phyloP scores from a whole-genome alignment of 2,113 vertebrate genomes.

The Cichladusa arquata region DNA sequence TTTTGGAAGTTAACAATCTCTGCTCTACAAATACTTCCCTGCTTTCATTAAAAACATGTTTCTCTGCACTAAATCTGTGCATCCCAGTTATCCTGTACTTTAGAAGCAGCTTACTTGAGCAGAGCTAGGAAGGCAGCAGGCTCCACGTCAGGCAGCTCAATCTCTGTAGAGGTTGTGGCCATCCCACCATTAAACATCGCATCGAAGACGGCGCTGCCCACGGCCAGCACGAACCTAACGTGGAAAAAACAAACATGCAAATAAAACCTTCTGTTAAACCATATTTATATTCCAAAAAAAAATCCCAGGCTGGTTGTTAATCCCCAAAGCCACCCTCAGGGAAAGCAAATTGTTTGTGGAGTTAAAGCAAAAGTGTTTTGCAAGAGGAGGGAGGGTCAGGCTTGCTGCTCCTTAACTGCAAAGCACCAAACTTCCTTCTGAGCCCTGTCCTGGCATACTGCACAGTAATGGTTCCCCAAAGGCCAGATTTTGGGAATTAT shows the following conservation, averaged over 20 bases:
- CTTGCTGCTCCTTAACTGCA: neutral
- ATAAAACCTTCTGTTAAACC: neutral
- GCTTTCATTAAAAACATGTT: neutral
- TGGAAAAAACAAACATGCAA: neutral
- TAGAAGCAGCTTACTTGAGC: constrained; percentile 83
- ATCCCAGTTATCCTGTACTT: neutral
- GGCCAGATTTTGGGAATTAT: neutral
- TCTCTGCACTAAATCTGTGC: neutral
- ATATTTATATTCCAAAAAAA: neutral
- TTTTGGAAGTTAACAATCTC: neutral
- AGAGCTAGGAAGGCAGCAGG: constrained; percentile 92
- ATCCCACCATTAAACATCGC: constrained; percentile 98
- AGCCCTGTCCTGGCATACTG: neutral
- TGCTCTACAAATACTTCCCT: neutral
- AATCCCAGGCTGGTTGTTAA: neutral
- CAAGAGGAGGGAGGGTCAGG: neutral
- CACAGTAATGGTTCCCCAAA: neutral
- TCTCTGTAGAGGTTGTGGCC: constrained; percentile 96
- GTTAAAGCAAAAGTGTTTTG: neutral
- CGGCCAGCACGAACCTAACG: constrained; percentile 91
- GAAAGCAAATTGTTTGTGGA: neutral
- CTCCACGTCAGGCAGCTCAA: constrained; percentile 95
- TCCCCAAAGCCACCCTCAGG: neutral
- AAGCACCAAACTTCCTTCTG: neutral
- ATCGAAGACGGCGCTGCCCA: constrained; percentile 94